Conservation (phyloP, 2,113 vertebrate genomes). For the Paramormyrops kingsleyae region DNA sequence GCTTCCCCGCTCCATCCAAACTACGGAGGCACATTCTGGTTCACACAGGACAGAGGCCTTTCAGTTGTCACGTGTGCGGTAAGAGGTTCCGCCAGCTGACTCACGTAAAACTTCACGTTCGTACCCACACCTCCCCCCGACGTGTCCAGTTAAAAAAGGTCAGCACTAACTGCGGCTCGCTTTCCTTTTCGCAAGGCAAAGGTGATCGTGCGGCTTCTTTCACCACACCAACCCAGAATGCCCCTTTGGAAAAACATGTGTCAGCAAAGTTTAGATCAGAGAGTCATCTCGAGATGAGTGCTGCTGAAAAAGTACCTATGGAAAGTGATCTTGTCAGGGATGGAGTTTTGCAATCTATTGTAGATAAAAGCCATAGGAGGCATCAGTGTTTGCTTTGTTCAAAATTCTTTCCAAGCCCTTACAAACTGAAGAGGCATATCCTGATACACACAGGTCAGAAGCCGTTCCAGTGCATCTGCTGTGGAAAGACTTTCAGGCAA, state of each 20-base stretch:
- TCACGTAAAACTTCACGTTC: conserved; percentile 71
- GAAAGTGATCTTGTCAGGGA: conserved; percentile 16
- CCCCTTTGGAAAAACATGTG: background rate
- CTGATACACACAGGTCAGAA: conserved; percentile 68
- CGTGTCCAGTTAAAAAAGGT: background rate
- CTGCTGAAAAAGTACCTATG: conserved; percentile 11
- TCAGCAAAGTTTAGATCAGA: conserved; percentile 13
- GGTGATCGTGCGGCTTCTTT: background rate
- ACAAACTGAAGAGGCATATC: conserved; percentile 68
- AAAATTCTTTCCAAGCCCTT: conserved; percentile 65
- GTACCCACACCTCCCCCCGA: conserved; percentile 55
- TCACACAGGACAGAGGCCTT: conserved; percentile 69
- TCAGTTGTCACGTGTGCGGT: conserved; percentile 64
- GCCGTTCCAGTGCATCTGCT: conserved; percentile 62
- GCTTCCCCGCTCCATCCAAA: conserved; percentile 64
- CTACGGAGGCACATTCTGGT: conserved; percentile 65
- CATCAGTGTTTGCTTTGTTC: conserved; percentile 64
- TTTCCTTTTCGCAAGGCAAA: background rate
- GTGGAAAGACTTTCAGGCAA: conserved; percentile 70
- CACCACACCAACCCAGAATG: background rate
- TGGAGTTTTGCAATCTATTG: background rate
- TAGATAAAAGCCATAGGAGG: conserved; percentile 35
- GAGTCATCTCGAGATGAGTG: conserved; percentile 21
- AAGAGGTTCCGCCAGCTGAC: conserved; percentile 68
- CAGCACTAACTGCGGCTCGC: too few species aligned